Evolutionary conservation across 2,888 invertebrate genomes (phyloP).

Genomic region (Apotomis turbidana): DNA sequence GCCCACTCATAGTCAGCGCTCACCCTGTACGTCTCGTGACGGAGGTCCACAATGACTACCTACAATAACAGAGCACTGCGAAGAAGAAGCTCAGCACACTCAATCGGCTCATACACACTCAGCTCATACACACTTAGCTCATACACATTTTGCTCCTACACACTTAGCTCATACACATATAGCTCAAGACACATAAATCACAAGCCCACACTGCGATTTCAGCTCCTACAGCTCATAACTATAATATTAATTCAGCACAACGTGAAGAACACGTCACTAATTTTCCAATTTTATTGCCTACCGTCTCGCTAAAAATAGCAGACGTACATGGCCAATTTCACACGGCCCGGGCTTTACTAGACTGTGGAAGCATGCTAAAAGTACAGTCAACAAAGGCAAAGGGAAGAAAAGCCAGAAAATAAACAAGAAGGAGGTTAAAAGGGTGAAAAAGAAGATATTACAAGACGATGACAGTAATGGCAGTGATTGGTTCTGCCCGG

Average conservation of each 20-base stretch:
- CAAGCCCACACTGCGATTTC: neutral
- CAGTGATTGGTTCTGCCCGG: no score
- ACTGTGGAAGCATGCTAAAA: conserved; percentile 2
- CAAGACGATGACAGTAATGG: no score
- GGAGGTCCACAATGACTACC: conserved; percentile 16
- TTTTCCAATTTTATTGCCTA: conserved; percentile 3
- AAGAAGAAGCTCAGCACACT: neutral
- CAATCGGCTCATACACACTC: no score
- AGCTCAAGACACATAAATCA: neutral
- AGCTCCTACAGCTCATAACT: neutral
- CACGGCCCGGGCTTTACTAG: neutral
- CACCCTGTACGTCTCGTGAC: no score
- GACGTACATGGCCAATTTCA: neutral
- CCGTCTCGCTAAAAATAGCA: neutral
- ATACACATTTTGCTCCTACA: neutral
- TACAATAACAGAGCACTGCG: neutral
- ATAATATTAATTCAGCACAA: no score
- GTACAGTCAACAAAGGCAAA: no score
- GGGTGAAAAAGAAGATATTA: no score
- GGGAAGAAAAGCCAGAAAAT: no score
- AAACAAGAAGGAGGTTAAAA: no score
- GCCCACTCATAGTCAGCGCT: no score
- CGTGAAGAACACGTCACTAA: neutral
- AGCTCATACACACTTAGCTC: no score
- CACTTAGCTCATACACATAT: neutral